Conservation (phyloP, 1,140 invertebrate genomes). For the Mercenaria mercenaria region DNA sequence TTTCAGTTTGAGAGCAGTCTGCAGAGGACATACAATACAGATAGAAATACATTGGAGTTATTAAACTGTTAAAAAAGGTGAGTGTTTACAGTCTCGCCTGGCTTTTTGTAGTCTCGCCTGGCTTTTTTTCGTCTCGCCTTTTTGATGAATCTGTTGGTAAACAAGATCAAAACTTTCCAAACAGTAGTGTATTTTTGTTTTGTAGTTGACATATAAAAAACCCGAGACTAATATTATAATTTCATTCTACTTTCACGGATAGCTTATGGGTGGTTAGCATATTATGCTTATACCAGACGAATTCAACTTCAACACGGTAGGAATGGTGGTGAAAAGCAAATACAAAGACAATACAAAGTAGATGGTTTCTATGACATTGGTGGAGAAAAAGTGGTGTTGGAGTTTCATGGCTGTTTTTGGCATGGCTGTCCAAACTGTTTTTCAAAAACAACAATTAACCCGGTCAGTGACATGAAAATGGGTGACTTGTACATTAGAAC, state of each 20-base stretch:
- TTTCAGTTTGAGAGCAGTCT: too few species aligned
- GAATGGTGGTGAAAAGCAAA: conserved; percentile 32
- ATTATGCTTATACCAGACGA: not conserved
- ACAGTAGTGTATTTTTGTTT: not conserved
- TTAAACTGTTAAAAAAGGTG: too few species aligned
- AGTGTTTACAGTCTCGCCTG: too few species aligned
- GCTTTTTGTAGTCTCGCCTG: too few species aligned
- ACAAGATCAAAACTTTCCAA: too few species aligned
- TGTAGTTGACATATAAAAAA: too few species aligned
- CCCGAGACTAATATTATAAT: not conserved
- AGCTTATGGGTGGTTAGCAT: not conserved
- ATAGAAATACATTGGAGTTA: too few species aligned
- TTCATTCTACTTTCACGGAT: not conserved
- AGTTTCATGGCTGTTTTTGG: conserved; percentile 70
- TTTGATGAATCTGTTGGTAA: too few species aligned
- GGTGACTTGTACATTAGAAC: conserved; percentile 43
- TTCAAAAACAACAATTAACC: not conserved
- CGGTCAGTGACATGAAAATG: conserved; percentile 18
- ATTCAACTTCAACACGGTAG: conserved; percentile 42
- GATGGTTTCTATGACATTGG: conserved; percentile 30
- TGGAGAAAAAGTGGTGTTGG: conserved; percentile 27
- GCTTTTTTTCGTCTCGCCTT: too few species aligned
- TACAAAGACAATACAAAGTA: conserved; percentile 34
- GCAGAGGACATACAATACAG: too few species aligned
- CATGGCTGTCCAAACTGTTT: conserved; percentile 70